Evolutionary conservation across 2,113 vertebrate genomes (phyloP), one percentile per base, ranked within the genome.

Genomic region (Oophaga pumilio): DNA sequence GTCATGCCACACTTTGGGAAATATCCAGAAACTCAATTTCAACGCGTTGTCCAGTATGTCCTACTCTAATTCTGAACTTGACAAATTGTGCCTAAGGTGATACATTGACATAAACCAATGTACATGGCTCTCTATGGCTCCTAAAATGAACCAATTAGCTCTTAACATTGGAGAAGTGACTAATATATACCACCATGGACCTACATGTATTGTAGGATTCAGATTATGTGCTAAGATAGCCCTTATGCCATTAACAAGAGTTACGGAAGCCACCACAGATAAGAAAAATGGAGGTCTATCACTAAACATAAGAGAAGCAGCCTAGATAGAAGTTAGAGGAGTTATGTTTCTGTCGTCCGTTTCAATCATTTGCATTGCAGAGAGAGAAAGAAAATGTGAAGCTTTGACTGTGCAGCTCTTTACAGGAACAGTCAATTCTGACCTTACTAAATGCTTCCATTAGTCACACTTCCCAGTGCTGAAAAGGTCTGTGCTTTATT

Each of bases 401-500:
- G 82, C 62, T 53, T 69, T 53, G 49, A 56, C 68, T 71, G 24
- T 11, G 7, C 68, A 53, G 81, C 81, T 68, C 15, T 68, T 66
- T 53, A 52, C 62, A 2, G 59, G 82, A 84, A 84, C 82, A 71
- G 82, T 84, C 49, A 73, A 71, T 84, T 84, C 66, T 84, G 82
- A 73, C 82, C 82, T 84, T 84, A 74, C 50, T 84, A 84, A 84
- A 84, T 84, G 66, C 82, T 73, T 84, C 68, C 26, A 84, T 84
- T 74, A 84, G 68, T 84, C 82, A 73, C 82, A 84, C 82, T 84
- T 74, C 66, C 82, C 68, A 59, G 68, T 43, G 82, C 82, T 84
- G 82, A 84, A 84, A 84, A 84, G 82, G 82, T 84, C 82, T 74
- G 52, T 68, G 59, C 49, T 73, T 26, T 84, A 84, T 73, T 73